Evolutionary conservation across 2,888 invertebrate genomes (phyloP).

Genomic region (Philereme transversata): DNA sequence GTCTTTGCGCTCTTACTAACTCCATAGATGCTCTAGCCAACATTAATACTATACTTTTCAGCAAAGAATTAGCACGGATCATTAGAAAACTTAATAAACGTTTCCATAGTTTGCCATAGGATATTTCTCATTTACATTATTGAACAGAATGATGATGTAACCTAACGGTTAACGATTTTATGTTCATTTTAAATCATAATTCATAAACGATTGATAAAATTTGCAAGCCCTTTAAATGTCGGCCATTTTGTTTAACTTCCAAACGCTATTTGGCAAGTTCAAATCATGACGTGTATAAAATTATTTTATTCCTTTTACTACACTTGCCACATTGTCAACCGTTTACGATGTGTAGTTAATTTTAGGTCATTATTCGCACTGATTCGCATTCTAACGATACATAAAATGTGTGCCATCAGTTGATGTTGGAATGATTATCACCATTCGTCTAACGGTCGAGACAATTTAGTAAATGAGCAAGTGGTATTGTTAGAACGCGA

Average conservation of each 20-base stretch:
- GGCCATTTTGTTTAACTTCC: conserved; percentile 8
- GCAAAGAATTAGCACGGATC: conserved; percentile 46
- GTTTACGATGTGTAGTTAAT: conserved; percentile 22
- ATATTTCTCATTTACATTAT: conserved; percentile 11
- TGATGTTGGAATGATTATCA: conserved; percentile 29
- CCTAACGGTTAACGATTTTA: conserved; percentile 18
- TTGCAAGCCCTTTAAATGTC: conserved; percentile 8
- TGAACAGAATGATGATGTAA: not conserved
- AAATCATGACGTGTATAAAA: not conserved
- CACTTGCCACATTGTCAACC: conserved; percentile 15
- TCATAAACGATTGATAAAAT: conserved; percentile 25
- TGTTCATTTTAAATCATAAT: conserved; percentile 17
- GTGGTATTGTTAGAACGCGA: conserved; percentile 46
- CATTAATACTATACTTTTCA: conserved; percentile 23
- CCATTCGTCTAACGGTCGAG: conserved; percentile 28
- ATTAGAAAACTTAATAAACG: conserved; percentile 36
- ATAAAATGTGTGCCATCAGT: conserved; percentile 7
- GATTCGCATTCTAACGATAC: conserved; percentile 32
- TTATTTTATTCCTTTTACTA: not conserved
- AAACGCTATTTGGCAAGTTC: conserved; percentile 17
- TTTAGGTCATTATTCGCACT: conserved; percentile 25
- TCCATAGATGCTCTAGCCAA: conserved; percentile 12
- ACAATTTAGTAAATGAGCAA: conserved; percentile 37
- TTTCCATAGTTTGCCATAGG: conserved; percentile 38
- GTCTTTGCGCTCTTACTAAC: conserved; percentile 11